phyloP scores from a whole-genome alignment of 2,888 invertebrate genomes.

The Palloptera scutellata region DNA sequence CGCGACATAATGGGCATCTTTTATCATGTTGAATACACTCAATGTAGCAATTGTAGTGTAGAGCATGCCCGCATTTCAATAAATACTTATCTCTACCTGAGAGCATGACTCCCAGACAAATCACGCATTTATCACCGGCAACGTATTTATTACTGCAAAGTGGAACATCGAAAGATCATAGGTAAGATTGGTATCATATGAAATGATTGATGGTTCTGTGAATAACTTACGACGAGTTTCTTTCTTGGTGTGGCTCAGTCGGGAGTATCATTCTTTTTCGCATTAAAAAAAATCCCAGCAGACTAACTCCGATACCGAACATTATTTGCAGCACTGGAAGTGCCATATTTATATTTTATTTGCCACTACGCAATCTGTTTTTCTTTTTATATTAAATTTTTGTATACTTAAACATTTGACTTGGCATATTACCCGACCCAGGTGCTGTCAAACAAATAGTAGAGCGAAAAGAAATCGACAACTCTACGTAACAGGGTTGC shows the following conservation, averaged over 20 bases:
- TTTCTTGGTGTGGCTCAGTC: background rate
- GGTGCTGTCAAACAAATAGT: too few species aligned
- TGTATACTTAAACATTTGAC: background rate
- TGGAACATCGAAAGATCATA: background rate
- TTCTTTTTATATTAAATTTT: background rate
- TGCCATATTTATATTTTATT: background rate
- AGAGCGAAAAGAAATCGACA: too few species aligned
- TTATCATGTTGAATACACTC: background rate
- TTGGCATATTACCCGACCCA: too few species aligned
- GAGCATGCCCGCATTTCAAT: slow-evolving; percentile 17
- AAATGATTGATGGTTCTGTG: background rate
- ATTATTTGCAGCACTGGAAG: slow-evolving; percentile 21
- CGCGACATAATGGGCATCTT: slow-evolving; percentile 12
- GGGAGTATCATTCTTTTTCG: background rate
- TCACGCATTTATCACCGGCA: slow-evolving; percentile 1
- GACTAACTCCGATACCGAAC: slow-evolving; percentile 10
- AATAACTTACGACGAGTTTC: background rate
- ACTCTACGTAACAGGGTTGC: too few species aligned
- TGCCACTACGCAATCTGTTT: background rate
- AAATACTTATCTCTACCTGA: slow-evolving; percentile 6
- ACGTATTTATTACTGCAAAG: background rate
- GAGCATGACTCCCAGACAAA: slow-evolving; percentile 10
- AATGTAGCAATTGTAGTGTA: slow-evolving; percentile 1
- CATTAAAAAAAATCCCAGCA: slow-evolving; percentile 1
- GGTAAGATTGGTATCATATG: background rate